Evolutionary conservation across 2,888 invertebrate genomes (phyloP).

Genomic region (Nemurella pictetii): DNA sequence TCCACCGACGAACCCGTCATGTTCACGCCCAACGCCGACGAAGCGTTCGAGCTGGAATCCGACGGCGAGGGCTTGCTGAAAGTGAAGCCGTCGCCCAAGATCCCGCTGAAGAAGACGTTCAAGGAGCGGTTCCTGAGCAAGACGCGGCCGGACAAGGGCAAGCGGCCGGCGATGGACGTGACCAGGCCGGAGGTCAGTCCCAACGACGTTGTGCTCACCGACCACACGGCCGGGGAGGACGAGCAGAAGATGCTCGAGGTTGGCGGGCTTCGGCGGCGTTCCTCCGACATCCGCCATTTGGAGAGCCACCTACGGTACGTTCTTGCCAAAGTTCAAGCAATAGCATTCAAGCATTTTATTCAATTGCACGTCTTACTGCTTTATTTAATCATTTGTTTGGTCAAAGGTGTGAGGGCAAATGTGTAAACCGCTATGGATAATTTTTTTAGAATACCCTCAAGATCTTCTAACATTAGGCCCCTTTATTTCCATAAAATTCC

Average conservation of each 20-base stretch:
- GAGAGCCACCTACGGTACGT: conserved; percentile 7
- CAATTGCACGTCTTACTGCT: no score
- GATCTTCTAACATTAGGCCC: no score
- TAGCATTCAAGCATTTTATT: no score
- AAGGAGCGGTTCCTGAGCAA: background rate
- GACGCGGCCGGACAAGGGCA: background rate
- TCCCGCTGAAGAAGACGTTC: background rate
- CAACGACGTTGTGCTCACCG: background rate
- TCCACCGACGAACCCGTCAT: conserved; percentile 47
- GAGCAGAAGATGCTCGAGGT: background rate
- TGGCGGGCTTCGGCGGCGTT: background rate
- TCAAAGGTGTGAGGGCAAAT: no score
- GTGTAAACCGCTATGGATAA: no score
- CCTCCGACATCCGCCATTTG: background rate
- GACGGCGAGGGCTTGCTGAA: conserved; percentile 28
- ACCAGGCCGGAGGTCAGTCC: background rate
- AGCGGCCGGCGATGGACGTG: background rate
- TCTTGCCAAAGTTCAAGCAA: no score
- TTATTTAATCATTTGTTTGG: no score
- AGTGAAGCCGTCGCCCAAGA: background rate
- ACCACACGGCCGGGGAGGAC: background rate
- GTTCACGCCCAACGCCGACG: conserved; percentile 34
- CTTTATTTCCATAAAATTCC: no score
- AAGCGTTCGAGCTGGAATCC: conserved; percentile 35
- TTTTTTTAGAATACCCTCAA: no score